phyloP scores from a whole-genome alignment of 2,113 vertebrate genomes.

The Perca fluviatilis region DNA sequence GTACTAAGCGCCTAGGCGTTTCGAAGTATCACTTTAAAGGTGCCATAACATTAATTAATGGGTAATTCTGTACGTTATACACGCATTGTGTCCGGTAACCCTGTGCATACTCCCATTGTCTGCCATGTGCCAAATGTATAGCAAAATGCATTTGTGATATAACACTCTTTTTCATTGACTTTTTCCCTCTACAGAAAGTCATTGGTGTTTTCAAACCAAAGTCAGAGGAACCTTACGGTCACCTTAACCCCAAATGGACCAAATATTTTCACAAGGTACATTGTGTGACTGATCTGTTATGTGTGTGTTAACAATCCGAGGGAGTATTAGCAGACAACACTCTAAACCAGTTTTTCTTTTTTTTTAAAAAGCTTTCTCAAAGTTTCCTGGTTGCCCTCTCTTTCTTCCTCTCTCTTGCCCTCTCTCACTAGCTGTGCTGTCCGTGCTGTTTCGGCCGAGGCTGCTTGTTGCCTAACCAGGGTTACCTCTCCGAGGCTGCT shows the following conservation, averaged over 20 bases:
- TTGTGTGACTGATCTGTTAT: conserved; percentile 85
- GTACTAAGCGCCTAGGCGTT: too few species aligned
- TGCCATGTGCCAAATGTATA: not conserved
- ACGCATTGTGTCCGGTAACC: too few species aligned
- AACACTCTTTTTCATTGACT: not conserved
- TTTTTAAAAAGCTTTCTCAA: not conserved
- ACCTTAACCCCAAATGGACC: conserved; percentile 99
- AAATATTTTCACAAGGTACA: conserved; percentile 97
- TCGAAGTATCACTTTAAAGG: too few species aligned
- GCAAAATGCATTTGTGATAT: not conserved
- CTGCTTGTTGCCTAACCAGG: conserved; percentile 97
- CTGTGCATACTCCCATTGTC: too few species aligned
- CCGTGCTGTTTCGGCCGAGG: conserved; percentile 98
- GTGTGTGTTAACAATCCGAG: conserved; percentile 13
- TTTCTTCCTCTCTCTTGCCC: not conserved
- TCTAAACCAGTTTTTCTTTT: not conserved
- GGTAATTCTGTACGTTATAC: not conserved
- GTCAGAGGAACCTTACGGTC: conserved; percentile 98
- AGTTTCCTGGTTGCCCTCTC: too few species aligned
- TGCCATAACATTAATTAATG: not conserved
- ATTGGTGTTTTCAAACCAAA: conserved; percentile 99
- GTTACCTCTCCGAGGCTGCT: conserved; percentile 96
- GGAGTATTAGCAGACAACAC: not conserved
- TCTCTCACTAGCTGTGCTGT: conserved; percentile 86
- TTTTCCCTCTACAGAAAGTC: conserved; percentile 85